Evolutionary conservation across 2,888 invertebrate species (phyloP), one percentile per base, ranked within the genome.

Genomic region (Dasypolia templi): DNA sequence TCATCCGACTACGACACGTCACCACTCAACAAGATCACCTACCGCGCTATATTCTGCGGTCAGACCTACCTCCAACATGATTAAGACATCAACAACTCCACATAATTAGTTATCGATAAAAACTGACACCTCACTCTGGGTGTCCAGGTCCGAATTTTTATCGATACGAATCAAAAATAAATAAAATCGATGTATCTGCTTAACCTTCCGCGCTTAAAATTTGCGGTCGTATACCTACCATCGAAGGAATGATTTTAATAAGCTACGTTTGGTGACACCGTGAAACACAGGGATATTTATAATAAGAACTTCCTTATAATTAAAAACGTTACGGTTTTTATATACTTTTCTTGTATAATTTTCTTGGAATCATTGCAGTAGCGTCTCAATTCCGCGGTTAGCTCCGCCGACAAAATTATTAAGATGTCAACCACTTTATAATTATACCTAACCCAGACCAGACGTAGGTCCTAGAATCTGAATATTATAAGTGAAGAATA

Each of bases 391-490:
- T 77, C 58, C 78, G 79, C 55, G 83, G 86, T 73, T 63, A 69
- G 68, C 26, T 51, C 63, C 39, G 11, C 42, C 63, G 63, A 66
- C 49, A 55, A 75, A 74, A 71, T 79, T 26, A 86, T 87, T 83
- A 81, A 85, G 81, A 81, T 81, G 64, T 87, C 79, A 85, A 83
- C 81, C 81, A 58, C 68, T 68, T 79, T 67, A 71, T 85, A 84
- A 85, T 86, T 80, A 86, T 75, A 42, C 63, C 76, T 63, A 75
- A 85, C 77, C 81, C 61, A 59, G 46, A 75, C n/a, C 53, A 69
- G 68, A 75, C 68, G n/a, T 55, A 78, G 63, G 42, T 44, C 66
- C 62, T 70, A 51, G 35, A 68, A 65, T 32, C 65, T 56, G 0
- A n/a, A 62, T 12, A 32, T 51, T 22, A 35, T 7, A 0, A 17